Conservation (phyloP, 2,888 invertebrate genomes). For the Eristalinus aeneus region DNA sequence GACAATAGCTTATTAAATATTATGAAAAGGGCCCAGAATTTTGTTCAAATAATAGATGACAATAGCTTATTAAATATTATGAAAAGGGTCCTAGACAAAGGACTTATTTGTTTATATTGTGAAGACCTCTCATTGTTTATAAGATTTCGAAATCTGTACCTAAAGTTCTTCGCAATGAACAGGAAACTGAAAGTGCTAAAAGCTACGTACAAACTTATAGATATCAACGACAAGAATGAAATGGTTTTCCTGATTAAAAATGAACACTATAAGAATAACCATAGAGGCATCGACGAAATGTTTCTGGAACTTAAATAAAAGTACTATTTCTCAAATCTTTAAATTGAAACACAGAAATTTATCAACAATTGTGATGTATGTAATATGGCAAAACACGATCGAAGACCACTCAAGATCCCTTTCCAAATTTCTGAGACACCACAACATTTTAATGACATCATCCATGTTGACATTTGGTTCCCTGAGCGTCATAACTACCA, state of each 20-base stretch:
- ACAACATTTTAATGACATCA: conserved; percentile 11
- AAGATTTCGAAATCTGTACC: conserved; percentile 39
- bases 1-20: too few species aligned
- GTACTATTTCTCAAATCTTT: conserved; percentile 32
- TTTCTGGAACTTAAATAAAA: conserved; percentile 14
- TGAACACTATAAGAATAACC: conserved; percentile 31
- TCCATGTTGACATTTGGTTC: conserved; percentile 32
- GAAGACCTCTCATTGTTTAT: conserved; percentile 18
- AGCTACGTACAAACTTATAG: conserved; percentile 6
- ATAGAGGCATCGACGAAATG: conserved; percentile 26
- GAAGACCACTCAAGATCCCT: neutral
- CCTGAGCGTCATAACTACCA: too few species aligned
- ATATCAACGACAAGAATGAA: conserved; percentile 29
- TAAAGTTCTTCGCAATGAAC: conserved; percentile 42
- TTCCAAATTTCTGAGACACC: conserved; percentile 2
- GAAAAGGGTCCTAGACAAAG: too few species aligned
- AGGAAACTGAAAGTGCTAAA: conserved; percentile 35
- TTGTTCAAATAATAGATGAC: too few species aligned
- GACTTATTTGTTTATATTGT: conserved; percentile 49
- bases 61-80: too few species aligned
- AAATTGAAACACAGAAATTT: conserved; percentile 33
- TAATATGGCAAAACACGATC: too few species aligned
- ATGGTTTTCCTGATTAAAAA: conserved; percentile 7
- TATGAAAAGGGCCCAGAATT: too few species aligned
- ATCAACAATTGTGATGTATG: conserved; percentile 35